Base-by-base conservation (phyloP, 2,797 vertebrate species). In the Poecilia velifera region DNA sequence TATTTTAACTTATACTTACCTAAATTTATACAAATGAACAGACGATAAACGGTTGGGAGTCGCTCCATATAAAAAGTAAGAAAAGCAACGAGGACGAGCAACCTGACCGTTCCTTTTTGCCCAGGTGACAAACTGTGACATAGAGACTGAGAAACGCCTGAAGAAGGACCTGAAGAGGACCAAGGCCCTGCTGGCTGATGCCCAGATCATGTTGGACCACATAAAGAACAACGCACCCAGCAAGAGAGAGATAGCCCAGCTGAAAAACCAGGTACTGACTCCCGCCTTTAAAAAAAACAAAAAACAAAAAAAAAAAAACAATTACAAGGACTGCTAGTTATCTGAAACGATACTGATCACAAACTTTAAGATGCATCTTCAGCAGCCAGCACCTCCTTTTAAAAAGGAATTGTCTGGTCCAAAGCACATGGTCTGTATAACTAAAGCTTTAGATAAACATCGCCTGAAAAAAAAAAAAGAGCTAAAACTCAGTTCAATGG, bases 151-250 rank as follows among this genome's bases (percentile, higher is more conserved):
- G 91, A 99, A 98, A 79, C 96, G 98, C 57, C 93, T 99, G 78
- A 95, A 97, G 87, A 98, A 98, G 80, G 98, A 99, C 88, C 95
- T 99, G 90, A 99, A 98, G 93, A 97, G 98, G 88, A 99, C 98
- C 1, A 99, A 99, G 85, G 98, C 98, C 0, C 95, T 99, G 86
- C 90, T 99, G 87, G 97, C 97, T 0, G 98, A 99, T 0, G 97
- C 98, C 0, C 98, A 99, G 93, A 97, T 98, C 93, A 99, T 99
- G 98, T 93, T 99, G 93, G 98, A 99, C 91, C 98, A 99, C 95
- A 96, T 99, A 76, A 99, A 99, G 92, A 99, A 98, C 95, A 99
- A 97, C 0, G 98, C 98, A 0, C 98, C 98, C 82, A 99, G 98
- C 95, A 99, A 99, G 93, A 96, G 98, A 87, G 98, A 99, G 93